Evolutionary conservation across 2,888 invertebrate species (phyloP).

Genomic region (Dicycla oo): DNA sequence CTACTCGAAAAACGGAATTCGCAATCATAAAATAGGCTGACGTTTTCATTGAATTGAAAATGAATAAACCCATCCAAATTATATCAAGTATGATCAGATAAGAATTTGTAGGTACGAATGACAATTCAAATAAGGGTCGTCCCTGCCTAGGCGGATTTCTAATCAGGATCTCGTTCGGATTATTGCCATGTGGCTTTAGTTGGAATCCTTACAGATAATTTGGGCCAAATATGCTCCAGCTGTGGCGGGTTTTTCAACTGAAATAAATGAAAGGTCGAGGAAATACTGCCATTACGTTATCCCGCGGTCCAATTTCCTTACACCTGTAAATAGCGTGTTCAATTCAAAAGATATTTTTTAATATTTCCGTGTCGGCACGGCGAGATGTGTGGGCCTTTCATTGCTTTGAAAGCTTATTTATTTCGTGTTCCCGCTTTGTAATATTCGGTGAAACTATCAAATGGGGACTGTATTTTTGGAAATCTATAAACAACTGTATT

Average conservation of each 20-base stretch:
- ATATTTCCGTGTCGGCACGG: constrained; percentile 64
- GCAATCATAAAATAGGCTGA: constrained; percentile 65
- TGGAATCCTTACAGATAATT: constrained; percentile 66
- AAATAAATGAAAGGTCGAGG: constrained; percentile 70
- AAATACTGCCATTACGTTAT: constrained; percentile 66
- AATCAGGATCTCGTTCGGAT: constrained; percentile 70
- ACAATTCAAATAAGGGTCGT: constrained; percentile 66
- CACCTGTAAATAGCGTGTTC: constrained; percentile 61
- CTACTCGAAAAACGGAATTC: constrained; percentile 54
- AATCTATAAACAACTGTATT: constrained; percentile 46
- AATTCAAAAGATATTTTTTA: constrained; percentile 68
- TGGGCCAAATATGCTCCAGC: constrained; percentile 64
- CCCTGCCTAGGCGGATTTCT: constrained; percentile 65
- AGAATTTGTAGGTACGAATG: constrained; percentile 66
- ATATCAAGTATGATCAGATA: constrained; percentile 71
- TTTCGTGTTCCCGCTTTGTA: constrained; percentile 62
- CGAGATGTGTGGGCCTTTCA: constrained; percentile 61
- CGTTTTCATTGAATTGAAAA: constrained; percentile 67
- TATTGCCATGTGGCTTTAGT: constrained; percentile 68
- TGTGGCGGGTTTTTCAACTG: constrained; percentile 66
- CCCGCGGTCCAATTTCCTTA: constrained; percentile 67
- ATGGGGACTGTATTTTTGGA: constrained; percentile 29
- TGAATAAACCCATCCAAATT: constrained; percentile 68
- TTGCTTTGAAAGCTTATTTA: constrained; percentile 66
- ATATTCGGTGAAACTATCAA: constrained; percentile 64